A percentile compares a stretch with the other conserved stretches of the same genome.
phyloP scores from a whole-genome alignment of 2,888 invertebrate genomes.

The Rhagonycha fulva region DNA sequence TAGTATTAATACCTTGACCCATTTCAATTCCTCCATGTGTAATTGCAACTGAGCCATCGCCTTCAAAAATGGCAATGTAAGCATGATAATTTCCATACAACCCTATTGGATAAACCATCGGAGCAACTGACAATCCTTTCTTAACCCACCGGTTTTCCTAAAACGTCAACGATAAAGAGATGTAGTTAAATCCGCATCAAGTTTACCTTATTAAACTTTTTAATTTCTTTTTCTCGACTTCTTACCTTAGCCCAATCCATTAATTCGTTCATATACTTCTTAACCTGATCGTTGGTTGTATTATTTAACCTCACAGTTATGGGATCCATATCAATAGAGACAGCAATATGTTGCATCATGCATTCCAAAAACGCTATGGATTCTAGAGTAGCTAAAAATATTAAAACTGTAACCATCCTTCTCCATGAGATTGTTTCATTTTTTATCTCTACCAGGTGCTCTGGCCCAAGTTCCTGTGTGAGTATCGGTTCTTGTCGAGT shows the following conservation, averaged over 20 bases:
- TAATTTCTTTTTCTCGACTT: slow-evolving; percentile 59
- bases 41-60: background rate
- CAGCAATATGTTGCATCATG: slow-evolving; percentile 71
- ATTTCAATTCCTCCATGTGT: background rate
- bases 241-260: slow-evolving; percentile 62
- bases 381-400: slow-evolving; percentile 62
- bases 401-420: background rate
- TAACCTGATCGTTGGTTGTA: slow-evolving; percentile 50
- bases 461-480: slow-evolving; percentile 67
- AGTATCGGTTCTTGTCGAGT: slow-evolving; percentile 64
- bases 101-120: background rate
- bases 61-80: background rate
- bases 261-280: slow-evolving; percentile 62
- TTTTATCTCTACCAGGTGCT: slow-evolving; percentile 64
- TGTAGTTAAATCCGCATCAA: background rate
- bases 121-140: background rate
- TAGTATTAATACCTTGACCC: background rate
- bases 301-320: slow-evolving; percentile 62
- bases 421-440: background rate
- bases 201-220: slow-evolving; percentile 62
- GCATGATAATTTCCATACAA: background rate
- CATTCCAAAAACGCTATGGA: slow-evolving; percentile 65
- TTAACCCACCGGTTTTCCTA: background rate
- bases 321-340: slow-evolving; percentile 60
- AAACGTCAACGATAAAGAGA: background rate